These are phyloP conservation scores for Acanthosepion lycidas DNA, from an alignment of 2,888 invertebrate species.

Conservation along the genomic window DNA sequence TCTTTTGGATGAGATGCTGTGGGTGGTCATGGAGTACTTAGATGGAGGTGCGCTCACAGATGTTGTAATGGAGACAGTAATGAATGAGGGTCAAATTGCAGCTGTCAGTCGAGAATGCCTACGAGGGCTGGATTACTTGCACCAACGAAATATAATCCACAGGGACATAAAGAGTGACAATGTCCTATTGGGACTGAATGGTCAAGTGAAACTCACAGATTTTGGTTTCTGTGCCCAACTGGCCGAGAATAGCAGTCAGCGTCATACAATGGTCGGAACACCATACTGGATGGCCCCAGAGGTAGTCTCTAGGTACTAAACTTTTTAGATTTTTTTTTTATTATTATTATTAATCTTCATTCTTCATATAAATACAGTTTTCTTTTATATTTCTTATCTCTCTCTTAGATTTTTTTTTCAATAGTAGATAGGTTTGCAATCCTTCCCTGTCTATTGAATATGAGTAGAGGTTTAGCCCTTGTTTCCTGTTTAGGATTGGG, in stretches of 20 bases:
- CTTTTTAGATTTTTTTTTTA: background rate
- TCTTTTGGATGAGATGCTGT: conserved; percentile 88
- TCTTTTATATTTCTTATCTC: too few species aligned
- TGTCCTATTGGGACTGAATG: conserved; percentile 93
- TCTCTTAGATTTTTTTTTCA: too few species aligned
- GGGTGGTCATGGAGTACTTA: conserved; percentile 97
- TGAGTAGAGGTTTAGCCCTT: too few species aligned
- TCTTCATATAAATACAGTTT: too few species aligned
- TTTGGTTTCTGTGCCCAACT: conserved; percentile 99
- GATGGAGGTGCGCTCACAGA: conserved; percentile 92
- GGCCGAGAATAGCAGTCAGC: conserved; percentile 89
- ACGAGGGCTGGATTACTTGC: conserved; percentile 90
- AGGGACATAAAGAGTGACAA: conserved; percentile 98
- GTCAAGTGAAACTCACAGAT: conserved; percentile 81
- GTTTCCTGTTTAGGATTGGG: too few species aligned
- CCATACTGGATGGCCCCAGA: conserved; percentile 99
- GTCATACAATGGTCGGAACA: conserved; percentile 96
- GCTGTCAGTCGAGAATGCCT: conserved; percentile 93
- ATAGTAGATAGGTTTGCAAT: too few species aligned
- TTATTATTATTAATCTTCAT: background rate
- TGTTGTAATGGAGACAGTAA: conserved; percentile 96
- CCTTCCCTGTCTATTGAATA: too few species aligned
- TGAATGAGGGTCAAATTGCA: conserved; percentile 97
- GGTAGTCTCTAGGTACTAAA: conserved; percentile 75
- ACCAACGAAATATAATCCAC: conserved; percentile 82